Evolutionary conservation across 2,797 vertebrate genomes (phyloP), one percentile per base, ranked within the genome.

Genomic region (Malacoctenus gilli): DNA sequence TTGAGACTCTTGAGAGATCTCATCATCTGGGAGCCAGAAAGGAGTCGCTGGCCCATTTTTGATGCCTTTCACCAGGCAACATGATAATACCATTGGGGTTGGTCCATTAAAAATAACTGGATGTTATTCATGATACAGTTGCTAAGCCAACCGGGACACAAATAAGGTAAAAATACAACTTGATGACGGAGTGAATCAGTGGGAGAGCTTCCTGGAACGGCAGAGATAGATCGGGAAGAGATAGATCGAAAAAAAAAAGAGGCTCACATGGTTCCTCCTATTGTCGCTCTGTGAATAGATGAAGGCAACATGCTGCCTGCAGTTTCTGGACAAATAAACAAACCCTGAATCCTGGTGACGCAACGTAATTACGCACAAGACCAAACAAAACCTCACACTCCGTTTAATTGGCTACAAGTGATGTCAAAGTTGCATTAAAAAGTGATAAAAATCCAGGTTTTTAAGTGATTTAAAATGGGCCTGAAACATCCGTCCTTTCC

Each of bases 71-170:
- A 25, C 73, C 30, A 60, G 65, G 72, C 80, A 80, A 79, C 70
- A 72, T 70, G 55, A 84, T 80, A 82, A 82, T 70, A 47, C 69
- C 51, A 58, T 36, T 19, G 44, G 59, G 75, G 49, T 59, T 68
- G 68, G 51, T 84, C 83, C 64, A 85, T 87, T 80, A 87, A 80
- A 75, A 80, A 75, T 63, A 74, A 77, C 75, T 64, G 74, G 80
- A 75, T 72, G 68, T 82, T 86, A 77, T 77, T 87, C 76, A 82
- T 70, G 20, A 65, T 65, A 50, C 58, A 64, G 85, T 87, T 89
- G 75, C 85, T 76, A 79, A 55, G 85, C 65, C 82, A 83, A 80
- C 84, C 14, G 22, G 54, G 40, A 66, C 42, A 72, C 72, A 80
- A 83, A 78, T 72, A 69, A 61, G 34, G 28, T 73, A 73, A 75